These are phyloP conservation scores for Tortricodes alternella DNA, from an alignment of 2,888 invertebrate species.

Conservation along the genomic window DNA sequence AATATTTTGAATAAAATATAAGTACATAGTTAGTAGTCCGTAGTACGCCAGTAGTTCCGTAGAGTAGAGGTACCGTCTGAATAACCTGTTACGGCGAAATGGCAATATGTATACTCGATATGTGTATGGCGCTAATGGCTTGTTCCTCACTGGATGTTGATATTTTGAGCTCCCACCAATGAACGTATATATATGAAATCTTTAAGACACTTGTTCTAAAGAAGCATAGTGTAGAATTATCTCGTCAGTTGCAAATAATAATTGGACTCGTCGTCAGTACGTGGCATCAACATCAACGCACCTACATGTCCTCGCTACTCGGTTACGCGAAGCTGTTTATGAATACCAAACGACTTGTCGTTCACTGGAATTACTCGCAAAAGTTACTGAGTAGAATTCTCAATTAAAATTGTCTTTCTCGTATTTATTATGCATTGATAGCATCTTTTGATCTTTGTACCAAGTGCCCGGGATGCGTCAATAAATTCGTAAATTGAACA, in stretches of 20 bases:
- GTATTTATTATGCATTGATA: neutral
- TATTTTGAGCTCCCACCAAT: no score
- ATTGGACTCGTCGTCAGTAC: neutral
- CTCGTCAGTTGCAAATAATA: neutral
- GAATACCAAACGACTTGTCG: slow-evolving; percentile 22
- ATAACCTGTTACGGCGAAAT: no score
- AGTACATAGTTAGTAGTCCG: no score
- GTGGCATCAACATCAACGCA: neutral
- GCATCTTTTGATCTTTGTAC: neutral
- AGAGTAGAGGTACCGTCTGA: no score
- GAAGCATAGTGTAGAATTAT: no score
- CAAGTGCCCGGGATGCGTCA: neutral
- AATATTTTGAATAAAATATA: no score
- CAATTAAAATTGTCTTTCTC: neutral
- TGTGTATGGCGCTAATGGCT: no score
- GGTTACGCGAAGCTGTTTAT: slow-evolving; percentile 11
- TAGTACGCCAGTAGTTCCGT: no score
- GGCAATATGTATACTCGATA: no score
- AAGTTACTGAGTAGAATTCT: slow-evolving; percentile 20
- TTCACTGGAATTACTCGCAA: slow-evolving; percentile 12
- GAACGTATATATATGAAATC: no score
- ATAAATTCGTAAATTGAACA: neutral
- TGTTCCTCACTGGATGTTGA: no score
- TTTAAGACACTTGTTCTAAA: neutral
- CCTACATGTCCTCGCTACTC: neutral